phyloP scores from a whole-genome alignment of 2,888 invertebrate species.

The Falcaria lacertinaria region DNA sequence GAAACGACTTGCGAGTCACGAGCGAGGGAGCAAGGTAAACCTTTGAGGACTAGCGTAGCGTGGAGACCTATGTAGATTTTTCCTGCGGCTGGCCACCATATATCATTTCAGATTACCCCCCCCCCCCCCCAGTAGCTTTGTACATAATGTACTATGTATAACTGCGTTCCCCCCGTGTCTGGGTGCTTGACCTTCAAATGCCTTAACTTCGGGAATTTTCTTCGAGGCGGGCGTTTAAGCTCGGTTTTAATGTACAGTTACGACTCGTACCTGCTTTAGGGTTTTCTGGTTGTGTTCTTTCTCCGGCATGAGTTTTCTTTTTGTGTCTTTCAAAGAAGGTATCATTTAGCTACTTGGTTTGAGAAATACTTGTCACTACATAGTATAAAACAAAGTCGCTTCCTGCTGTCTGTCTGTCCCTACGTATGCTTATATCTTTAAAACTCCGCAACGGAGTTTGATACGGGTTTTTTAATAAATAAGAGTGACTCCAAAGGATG shows the following conservation, averaged over 20 bases:
- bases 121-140: neutral
- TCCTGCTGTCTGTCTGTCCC: no score
- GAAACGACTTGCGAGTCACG: no score
- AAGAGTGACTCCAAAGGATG: no score
- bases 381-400: no score
- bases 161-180: conserved; percentile 28
- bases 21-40: no score
- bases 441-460: no score
- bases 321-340: conserved; percentile 24
- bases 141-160: neutral
- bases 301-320: conserved; percentile 9
- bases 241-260: conserved; percentile 18
- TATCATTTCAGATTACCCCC: conserved; percentile 1
- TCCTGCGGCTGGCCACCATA: conserved; percentile 2
- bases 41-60: neutral
- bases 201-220: conserved; percentile 20
- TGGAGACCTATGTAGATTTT: neutral
- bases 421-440: no score
- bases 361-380: no score
- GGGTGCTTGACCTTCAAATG: conserved; percentile 38
- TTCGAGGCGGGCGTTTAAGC: conserved; percentile 14
- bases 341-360: no score
- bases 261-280: conserved; percentile 18
- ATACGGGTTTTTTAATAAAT: no score
- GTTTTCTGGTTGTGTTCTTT: conserved; percentile 2